Conservation (phyloP, 1,140 invertebrate species). For the Mizuhopecten yessoensis region DNA sequence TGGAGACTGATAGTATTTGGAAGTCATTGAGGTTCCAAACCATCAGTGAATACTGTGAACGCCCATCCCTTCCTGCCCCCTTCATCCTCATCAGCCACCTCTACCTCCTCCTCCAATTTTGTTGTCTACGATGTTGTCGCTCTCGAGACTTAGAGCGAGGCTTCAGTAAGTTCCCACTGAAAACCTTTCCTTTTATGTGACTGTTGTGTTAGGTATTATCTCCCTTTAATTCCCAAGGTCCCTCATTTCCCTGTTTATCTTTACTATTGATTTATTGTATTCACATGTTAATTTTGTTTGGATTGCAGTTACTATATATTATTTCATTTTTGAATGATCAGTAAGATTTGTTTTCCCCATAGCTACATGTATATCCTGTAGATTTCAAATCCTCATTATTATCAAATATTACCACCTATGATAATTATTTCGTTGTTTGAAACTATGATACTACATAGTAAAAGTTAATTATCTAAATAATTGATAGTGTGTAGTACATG, state of each 20-base stretch:
- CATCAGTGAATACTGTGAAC: constrained; percentile 81
- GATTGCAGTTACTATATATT: neutral
- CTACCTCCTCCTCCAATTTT: constrained; percentile 51
- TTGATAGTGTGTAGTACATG: no score
- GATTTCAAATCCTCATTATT: no score
- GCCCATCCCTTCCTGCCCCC: constrained; percentile 61
- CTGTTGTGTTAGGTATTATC: neutral
- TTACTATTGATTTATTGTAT: neutral
- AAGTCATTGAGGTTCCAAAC: constrained; percentile 71
- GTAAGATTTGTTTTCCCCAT: neutral
- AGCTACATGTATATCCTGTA: no score
- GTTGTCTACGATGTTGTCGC: constrained; percentile 9
- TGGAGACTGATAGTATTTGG: constrained; percentile 77
- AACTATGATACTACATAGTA: no score
- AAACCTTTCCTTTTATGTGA: neutral
- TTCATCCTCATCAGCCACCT: constrained; percentile 63
- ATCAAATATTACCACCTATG: no score
- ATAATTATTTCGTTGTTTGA: no score
- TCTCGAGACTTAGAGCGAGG: neutral
- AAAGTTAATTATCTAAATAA: no score
- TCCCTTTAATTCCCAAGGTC: neutral
- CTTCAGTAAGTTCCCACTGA: neutral
- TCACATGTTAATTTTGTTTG: neutral
- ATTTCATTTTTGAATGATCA: neutral
- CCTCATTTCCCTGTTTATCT: neutral